phyloP scores from a whole-genome alignment of 2,113 vertebrate species.

The Opisthocomus hoazin region DNA sequence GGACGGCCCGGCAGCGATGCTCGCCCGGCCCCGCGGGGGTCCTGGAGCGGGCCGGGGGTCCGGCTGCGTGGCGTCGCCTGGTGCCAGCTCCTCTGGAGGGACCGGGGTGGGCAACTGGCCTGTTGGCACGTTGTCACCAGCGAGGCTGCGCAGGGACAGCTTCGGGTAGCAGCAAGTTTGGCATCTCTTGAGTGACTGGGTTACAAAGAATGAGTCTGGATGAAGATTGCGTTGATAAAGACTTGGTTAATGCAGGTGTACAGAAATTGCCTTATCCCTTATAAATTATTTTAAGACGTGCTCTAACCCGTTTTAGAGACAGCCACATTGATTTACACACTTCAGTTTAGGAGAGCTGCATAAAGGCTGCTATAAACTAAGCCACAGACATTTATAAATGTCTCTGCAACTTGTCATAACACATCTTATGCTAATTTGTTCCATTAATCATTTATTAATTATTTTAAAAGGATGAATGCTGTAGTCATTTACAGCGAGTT shows the following conservation, averaged over 20 bases:
- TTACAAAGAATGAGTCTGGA: neutral
- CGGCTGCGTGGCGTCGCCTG: neutral
- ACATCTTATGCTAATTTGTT: conserved; percentile 51
- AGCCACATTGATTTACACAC: conserved; percentile 61
- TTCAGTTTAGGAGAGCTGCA: conserved; percentile 44
- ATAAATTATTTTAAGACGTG: conserved; percentile 41
- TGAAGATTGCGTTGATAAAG: conserved; percentile 42
- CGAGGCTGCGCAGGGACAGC: neutral
- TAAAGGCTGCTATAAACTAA: conserved; percentile 53
- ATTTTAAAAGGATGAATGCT: neutral
- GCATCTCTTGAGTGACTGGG: neutral
- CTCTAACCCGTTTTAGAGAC: conserved; percentile 1
- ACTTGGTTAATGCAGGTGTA: conserved; percentile 44
- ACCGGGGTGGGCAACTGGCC: fast-evolving
- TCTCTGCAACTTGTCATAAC: conserved; percentile 65
- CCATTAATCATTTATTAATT: conserved; percentile 54
- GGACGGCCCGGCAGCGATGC: no score
- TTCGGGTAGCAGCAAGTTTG: neutral
- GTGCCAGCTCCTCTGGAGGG: neutral
- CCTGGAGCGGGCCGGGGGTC: fast-evolving
- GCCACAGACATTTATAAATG: conserved; percentile 53
- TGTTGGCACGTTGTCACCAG: fast-evolving
- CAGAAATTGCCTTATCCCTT: conserved; percentile 22
- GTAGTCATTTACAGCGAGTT: neutral
- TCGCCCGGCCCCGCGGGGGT: neutral